These are phyloP conservation scores for Oenanthe melanoleuca DNA, from an alignment of 2,113 vertebrate genomes.

Conservation along the genomic window DNA sequence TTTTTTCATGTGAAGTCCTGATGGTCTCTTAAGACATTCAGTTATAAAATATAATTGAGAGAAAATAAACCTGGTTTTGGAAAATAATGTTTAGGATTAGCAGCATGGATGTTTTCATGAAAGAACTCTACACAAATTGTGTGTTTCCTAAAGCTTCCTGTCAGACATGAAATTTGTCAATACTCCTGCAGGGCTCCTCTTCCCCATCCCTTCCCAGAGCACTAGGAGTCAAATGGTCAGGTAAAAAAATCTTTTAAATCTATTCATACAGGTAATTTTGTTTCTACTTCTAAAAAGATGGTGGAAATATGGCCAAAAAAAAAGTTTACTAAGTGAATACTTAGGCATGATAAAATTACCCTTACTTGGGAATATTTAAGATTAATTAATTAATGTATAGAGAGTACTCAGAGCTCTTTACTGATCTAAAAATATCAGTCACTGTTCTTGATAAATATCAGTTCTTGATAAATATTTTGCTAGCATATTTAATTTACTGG, in stretches of 20 bases:
- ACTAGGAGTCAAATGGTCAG: neutral
- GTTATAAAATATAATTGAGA: neutral
- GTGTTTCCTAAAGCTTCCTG: neutral
- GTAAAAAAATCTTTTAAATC: neutral
- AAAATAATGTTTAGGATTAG: neutral
- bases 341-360: neutral
- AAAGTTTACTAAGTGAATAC: neutral
- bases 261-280: neutral
- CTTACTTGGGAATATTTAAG: neutral
- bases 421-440: conserved; percentile 2
- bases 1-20: neutral
- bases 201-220: neutral
- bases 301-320: neutral
- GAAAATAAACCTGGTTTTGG: neutral
- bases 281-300: neutral
- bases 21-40: neutral
- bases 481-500: neutral
- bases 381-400: conserved; percentile 13
- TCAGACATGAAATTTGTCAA: neutral
- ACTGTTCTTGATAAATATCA: neutral
- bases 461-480: neutral
- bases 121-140: neutral
- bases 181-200: neutral
- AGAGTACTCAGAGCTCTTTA: neutral
- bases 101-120: neutral